These are phyloP conservation scores for Tachycineta bicolor DNA, from an alignment of 2,113 vertebrate genomes.

Conservation along the genomic window DNA sequence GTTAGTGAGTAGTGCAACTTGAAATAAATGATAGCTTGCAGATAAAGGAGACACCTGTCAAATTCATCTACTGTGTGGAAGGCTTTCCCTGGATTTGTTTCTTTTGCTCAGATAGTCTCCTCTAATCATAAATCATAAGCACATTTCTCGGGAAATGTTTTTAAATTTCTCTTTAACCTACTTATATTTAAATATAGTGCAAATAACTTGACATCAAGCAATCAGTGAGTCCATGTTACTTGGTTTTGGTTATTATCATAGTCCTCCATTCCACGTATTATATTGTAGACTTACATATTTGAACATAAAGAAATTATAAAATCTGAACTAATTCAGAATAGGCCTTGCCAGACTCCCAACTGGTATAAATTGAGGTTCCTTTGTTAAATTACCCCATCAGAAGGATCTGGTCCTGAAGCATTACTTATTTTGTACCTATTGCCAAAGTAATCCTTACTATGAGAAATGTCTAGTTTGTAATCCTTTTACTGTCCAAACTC, in stretches of 20 bases:
- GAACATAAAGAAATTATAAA: background rate
- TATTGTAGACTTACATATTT: background rate
- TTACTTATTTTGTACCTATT: background rate
- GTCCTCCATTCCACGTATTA: background rate
- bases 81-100: background rate
- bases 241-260: background rate
- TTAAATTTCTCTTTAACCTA: background rate
- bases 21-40: background rate
- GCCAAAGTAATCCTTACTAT: background rate
- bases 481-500: background rate
- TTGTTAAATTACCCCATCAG: background rate
- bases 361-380: background rate
- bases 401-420: background rate
- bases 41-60: background rate
- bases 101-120: background rate
- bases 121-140: background rate
- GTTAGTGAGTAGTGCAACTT: background rate
- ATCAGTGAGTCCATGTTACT: background rate
- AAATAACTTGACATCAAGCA: background rate
- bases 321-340: background rate
- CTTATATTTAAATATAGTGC: background rate
- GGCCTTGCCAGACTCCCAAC: background rate
- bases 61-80: background rate
- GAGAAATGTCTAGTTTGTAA: background rate
- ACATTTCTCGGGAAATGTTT: background rate